Evolutionary conservation across 2,888 invertebrate genomes (phyloP), one percentile per base, ranked within the genome.

Genomic region (Dendrolimus houi): DNA sequence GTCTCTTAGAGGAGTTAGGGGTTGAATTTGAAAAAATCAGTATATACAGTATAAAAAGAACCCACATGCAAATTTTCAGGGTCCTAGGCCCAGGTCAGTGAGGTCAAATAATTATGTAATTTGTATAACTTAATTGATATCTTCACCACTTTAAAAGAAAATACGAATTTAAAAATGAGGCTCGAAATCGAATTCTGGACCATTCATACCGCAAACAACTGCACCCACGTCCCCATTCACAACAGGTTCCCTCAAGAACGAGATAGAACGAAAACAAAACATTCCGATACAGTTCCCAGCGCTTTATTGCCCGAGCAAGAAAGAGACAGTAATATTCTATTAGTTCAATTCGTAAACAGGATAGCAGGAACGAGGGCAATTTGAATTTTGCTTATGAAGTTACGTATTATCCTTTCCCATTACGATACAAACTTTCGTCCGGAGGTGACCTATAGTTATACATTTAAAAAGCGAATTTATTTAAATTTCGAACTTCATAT

Each of bases 271-370:
- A 90, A 90, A 90, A 90, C 90, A 90, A 87, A 83, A 83, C 88
- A 89, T 90, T 85, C 87, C 89, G 82, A 84, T 72, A 85, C 87
- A 85, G 83, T 89, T 90, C 89, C 87, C 90, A 90, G 59, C 83
- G 76, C 68, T 56, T 56, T 53, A 64, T 55, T 52, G 58, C 64
- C 0, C 62, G 52, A 1, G 80, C 60, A 57, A 59, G 72, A 86
- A 41, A 67, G 79, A 74, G 83, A 83, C 60, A 63, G 65, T 61
- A 56, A 61, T 63, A 81, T 54, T 76, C 71, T 67, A 41, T 53
- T 14, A 41, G 12, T 72, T 62, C 70, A 58, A 55, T 71, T 79
- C 59, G 56, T 56, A 71, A 78, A 69, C 79, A 77, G 85, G 85
- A 81, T 75, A 74, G 60, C 68, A 77, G 81, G 79, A 86, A 79